Conservation (phyloP, 2,888 invertebrate genomes). For the Aspidiotus rigidus region DNA sequence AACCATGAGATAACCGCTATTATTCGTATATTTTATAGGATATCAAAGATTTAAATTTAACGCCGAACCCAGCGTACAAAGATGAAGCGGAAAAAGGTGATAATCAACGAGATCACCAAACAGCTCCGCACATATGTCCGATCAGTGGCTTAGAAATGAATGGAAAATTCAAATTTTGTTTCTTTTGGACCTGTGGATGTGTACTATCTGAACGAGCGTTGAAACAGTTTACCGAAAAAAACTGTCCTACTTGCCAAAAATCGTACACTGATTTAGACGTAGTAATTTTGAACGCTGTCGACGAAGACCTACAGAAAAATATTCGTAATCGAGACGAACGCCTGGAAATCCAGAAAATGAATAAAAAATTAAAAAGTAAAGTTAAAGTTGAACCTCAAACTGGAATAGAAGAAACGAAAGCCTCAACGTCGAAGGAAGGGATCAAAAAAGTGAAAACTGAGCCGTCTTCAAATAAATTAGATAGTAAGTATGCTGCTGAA, state of each 20-base stretch:
- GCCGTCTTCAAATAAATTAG: not conserved
- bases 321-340: constrained; percentile 57
- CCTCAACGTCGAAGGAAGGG: not conserved
- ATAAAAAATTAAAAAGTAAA: constrained; percentile 45
- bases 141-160: constrained; percentile 92
- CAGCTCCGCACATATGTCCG: constrained; percentile 86
- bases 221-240: constrained; percentile 69
- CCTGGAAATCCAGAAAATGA: constrained; percentile 56
- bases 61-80: constrained; percentile 71
- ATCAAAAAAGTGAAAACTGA: not conserved
- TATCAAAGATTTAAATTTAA: constrained; percentile 74
- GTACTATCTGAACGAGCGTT: constrained; percentile 90
- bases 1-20: not conserved
- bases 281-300: constrained; percentile 76
- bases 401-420: not conserved
- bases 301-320: constrained; percentile 63
- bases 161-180: constrained; percentile 78
- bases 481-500: not conserved
- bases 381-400: constrained; percentile 7
- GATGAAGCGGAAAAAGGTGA: constrained; percentile 64
- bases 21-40: constrained; percentile 50
- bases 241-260: constrained; percentile 67
- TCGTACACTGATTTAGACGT: constrained; percentile 68
- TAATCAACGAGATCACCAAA: constrained; percentile 60
- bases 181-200: constrained; percentile 89